Evolutionary conservation across 2,113 vertebrate genomes (phyloP).

Genomic region (Crypturellus undulatus): DNA sequence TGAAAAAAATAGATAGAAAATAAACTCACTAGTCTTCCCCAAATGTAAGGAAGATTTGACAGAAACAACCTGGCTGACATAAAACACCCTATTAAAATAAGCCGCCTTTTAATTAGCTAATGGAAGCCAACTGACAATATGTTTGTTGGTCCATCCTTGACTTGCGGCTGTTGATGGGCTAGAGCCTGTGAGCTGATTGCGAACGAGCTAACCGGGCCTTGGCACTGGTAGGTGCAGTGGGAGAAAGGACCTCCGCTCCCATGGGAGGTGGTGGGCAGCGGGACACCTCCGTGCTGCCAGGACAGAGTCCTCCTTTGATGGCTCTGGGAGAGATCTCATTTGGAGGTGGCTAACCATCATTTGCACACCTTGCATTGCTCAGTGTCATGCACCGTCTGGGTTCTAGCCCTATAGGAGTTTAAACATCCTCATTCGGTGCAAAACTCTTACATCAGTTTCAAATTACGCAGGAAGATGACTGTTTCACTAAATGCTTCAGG

Average conservation of each 20-base stretch:
- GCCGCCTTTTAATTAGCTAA: not conserved
- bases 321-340: not conserved
- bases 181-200: not conserved
- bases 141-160: not conserved
- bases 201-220: not conserved
- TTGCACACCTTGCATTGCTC: not conserved
- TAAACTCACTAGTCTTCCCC: not conserved
- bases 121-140: not conserved
- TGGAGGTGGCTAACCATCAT: not conserved
- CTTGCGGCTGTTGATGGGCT: not conserved
- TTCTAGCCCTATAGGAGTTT: not conserved
- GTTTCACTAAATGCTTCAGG: constrained; percentile 74
- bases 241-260: not conserved
- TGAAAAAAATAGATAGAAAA: constrained; percentile 1
- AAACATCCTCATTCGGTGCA: not conserved
- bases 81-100: not conserved
- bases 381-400: not conserved
- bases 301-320: not conserved
- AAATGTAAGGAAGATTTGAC: not conserved
- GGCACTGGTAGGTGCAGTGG: not conserved
- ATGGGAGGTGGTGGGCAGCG: not conserved
- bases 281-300: not conserved
- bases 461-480: constrained; percentile 76
- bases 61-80: not conserved
- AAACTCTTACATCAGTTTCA: constrained; percentile 63